Evolutionary conservation across 2,888 invertebrate genomes (phyloP), one percentile per base, ranked within the genome.

Genomic region (Polydrusus pterygomalis): DNA sequence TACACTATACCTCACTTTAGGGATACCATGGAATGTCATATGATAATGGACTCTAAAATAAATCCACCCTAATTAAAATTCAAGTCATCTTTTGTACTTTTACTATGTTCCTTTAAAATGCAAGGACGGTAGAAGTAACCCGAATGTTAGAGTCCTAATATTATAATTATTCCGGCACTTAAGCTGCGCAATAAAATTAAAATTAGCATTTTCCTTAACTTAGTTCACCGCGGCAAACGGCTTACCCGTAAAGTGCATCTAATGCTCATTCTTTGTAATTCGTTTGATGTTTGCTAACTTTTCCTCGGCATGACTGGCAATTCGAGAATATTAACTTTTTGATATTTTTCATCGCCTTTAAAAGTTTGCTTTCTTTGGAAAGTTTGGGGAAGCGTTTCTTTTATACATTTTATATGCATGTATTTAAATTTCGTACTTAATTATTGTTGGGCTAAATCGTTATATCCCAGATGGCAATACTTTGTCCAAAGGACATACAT

Each of bases 91-190:
- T 25, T 58, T 58, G 43, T 69, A 43, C 43, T 45, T 43, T 47
- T 56, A 38, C 18, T 10, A 25, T 17, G 72, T 58, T 75, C 79
- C 80, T 83, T 80, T 81, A 82, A 34, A 81, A 84, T 82, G 81
- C 83, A 80, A 81, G 81, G 79, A 84, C 80, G 82, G 82, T 83
- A 81, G 77, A 80, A 81, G 78, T 81, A 80, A 82, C 82, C 81
- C 77, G 80, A 78, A 80, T 74, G 80, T 82, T 79, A 82, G 80
- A 80, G 80, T 81, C 80, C 81, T 82, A 84, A 85, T 85, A 84
- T 85, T 83, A 84, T 84, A 85, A 85, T 85, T 85, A 85, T 85
- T 85, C 84, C 85, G 83, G 83, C 81, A 82, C 83, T 85, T 85
- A 85, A 82, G 80, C 84, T 80, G 80, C 79, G 84, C 84, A 83